Percentiles rank a stretch among this genome's conserved stretches.
Conservation (phyloP, 2,888 invertebrate genomes). For the Lymantria dispar region DNA sequence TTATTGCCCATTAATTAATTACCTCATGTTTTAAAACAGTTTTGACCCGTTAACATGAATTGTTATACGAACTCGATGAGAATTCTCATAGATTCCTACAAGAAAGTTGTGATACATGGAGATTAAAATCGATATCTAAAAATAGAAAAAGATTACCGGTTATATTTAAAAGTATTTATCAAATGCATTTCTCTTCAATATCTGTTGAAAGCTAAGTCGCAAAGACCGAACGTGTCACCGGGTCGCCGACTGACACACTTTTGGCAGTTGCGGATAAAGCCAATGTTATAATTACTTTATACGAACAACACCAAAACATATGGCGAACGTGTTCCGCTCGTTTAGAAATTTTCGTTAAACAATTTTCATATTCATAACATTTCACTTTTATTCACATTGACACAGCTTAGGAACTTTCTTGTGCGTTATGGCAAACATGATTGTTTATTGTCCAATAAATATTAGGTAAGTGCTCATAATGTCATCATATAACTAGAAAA, state of each 20-base stretch:
- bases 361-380: slow-evolving; percentile 24
- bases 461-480: slow-evolving; percentile 1
- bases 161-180: slow-evolving; percentile 16
- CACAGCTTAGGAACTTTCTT: slow-evolving; percentile 22
- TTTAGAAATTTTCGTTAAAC: slow-evolving; percentile 27
- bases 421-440: slow-evolving; percentile 13
- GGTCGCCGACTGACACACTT: slow-evolving; percentile 68
- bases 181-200: slow-evolving; percentile 28
- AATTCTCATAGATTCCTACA: too few relatives aligned
- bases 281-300: slow-evolving; percentile 54
- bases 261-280: slow-evolving; percentile 31
- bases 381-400: slow-evolving; percentile 34
- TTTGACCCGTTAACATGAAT: too few relatives aligned
- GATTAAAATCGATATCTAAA: slow-evolving; percentile 10
- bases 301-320: slow-evolving; percentile 37
- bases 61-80: too few relatives aligned
- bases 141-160: slow-evolving; percentile 21
- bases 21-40: slow-evolving; percentile 5
- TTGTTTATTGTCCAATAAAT: slow-evolving; percentile 1
- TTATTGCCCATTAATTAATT: slow-evolving; percentile 18
- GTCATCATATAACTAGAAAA: background rate
- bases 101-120: too few relatives aligned
- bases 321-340: slow-evolving; percentile 17
- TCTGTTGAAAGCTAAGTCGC: slow-evolving; percentile 8
- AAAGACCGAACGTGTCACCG: slow-evolving; percentile 21